A percentile compares a stretch with the other conserved stretches of the same genome.
phyloP scores from a whole-genome alignment of 2,888 invertebrate genomes.

The Phengaris arion region DNA sequence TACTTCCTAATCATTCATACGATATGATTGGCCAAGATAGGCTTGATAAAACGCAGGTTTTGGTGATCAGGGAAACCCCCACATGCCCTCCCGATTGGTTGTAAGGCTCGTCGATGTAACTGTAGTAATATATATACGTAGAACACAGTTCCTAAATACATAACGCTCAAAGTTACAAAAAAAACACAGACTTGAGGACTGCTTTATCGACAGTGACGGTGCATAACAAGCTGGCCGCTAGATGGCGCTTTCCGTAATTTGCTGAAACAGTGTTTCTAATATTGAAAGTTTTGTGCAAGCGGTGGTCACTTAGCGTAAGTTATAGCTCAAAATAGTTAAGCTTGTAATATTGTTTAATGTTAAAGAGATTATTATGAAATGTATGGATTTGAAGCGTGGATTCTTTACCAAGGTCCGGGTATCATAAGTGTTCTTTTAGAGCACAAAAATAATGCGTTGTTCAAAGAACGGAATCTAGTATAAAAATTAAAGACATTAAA shows the following conservation, averaged over 20 bases:
- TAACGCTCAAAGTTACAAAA: not conserved
- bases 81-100: no score
- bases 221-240: not conserved
- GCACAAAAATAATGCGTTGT: not conserved
- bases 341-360: constrained; percentile 12
- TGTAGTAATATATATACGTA: not conserved
- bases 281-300: not conserved
- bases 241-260: not conserved
- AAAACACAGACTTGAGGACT: not conserved
- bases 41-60: no score
- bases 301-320: constrained; percentile 9
- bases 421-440: not conserved
- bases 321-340: constrained; percentile 29
- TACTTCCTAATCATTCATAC: no score
- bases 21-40: no score
- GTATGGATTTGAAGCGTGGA: constrained; percentile 7
- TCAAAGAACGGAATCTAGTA: not conserved
- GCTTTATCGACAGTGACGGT: not conserved
- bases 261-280: not conserved
- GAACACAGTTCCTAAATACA: not conserved
- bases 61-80: no score
- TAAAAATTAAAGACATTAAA: constrained; percentile 7
- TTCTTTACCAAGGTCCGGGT: not conserved
- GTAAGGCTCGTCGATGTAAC: not conserved
- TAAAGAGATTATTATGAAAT: not conserved